phyloP scores from a whole-genome alignment of 2,113 vertebrate species.

The Notothenia rossii region DNA sequence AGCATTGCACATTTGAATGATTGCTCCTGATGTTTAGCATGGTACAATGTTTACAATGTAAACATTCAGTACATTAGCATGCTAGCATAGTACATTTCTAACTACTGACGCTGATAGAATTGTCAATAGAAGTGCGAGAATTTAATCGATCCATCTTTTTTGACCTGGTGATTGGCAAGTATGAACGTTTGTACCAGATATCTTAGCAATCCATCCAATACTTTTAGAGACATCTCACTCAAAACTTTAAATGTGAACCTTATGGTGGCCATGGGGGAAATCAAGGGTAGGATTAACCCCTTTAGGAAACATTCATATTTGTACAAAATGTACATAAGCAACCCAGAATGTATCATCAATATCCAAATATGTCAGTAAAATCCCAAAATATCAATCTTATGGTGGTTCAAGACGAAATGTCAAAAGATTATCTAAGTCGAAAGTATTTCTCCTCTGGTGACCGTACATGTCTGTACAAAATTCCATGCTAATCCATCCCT shows the following conservation, averaged over 20 bases:
- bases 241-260: background rate
- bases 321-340: no score
- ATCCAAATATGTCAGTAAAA: background rate
- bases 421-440: background rate
- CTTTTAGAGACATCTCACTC: background rate
- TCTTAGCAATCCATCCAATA: background rate
- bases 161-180: background rate
- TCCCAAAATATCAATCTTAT: background rate
- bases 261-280: no score
- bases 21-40: background rate
- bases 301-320: no score
- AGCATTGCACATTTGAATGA: background rate
- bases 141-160: background rate
- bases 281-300: no score
- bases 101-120: background rate
- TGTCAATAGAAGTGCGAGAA: background rate
- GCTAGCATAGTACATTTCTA: background rate
- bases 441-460: background rate
- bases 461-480: background rate
- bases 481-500: background rate
- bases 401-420: background rate
- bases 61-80: background rate
- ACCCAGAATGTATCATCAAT: no score
- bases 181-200: background rate
- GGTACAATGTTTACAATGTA: background rate